These are phyloP conservation scores for Adineta ricciae DNA, from an alignment of 2,888 invertebrate species.

Conservation along the genomic window DNA sequence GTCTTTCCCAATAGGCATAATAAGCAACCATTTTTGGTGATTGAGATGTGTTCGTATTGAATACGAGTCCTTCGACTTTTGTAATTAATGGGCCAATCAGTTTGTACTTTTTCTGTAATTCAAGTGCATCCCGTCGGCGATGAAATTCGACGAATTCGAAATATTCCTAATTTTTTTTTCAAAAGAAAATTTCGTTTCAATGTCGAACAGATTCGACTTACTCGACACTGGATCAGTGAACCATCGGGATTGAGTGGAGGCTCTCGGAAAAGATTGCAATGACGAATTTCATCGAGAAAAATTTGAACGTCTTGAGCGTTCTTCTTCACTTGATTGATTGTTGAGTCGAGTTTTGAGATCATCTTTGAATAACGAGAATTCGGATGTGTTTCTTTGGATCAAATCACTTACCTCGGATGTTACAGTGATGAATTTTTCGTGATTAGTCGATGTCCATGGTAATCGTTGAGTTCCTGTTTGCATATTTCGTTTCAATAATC, in stretches of 20 bases:
- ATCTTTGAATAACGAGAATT: slow-evolving; percentile 40
- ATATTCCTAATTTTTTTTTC: slow-evolving; percentile 55
- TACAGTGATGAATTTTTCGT: background rate
- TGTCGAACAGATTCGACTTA: slow-evolving; percentile 34
- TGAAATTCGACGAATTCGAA: slow-evolving; percentile 63
- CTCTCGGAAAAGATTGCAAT: slow-evolving; percentile 45
- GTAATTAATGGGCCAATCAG: slow-evolving; percentile 70
- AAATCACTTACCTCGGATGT: background rate
- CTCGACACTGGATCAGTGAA: slow-evolving; percentile 46
- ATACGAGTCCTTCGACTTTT: slow-evolving; percentile 72
- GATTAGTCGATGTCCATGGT: slow-evolving; percentile 65
- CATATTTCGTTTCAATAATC: slow-evolving; percentile 45
- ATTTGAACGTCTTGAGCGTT: slow-evolving; percentile 49
- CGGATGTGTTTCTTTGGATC: too few relatives aligned
- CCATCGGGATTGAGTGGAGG: slow-evolving; percentile 42
- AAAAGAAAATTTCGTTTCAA: background rate
- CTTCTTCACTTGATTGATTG: slow-evolving; percentile 51
- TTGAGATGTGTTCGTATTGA: slow-evolving; percentile 66
- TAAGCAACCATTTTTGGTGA: slow-evolving; percentile 65
- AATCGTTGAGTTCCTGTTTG: slow-evolving; percentile 71
- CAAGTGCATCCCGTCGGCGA: slow-evolving; percentile 61
- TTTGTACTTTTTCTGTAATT: slow-evolving; percentile 64
- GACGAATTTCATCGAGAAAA: slow-evolving; percentile 44
- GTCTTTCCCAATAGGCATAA: slow-evolving; percentile 71
- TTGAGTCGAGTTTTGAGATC: slow-evolving; percentile 51